Evolutionary conservation across 2,888 invertebrate species (phyloP).

Genomic region (Zaprionus obscuricornis): DNA sequence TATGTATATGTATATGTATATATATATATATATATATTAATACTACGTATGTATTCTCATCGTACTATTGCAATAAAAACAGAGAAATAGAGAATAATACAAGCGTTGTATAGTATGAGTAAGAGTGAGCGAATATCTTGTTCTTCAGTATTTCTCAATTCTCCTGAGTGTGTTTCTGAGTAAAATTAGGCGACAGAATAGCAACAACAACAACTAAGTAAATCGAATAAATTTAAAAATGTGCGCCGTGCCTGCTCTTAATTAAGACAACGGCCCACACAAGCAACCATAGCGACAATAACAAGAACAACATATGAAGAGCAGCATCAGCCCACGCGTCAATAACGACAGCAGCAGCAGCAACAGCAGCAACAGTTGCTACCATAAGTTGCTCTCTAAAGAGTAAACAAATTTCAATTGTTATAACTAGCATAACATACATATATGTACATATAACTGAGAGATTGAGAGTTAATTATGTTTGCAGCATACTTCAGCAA

Average conservation of each 20-base stretch:
- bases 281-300: constrained; percentile 18
- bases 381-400: constrained; percentile 6
- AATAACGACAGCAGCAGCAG: constrained; percentile 21
- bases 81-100: constrained; percentile 21
- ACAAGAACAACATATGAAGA: constrained; percentile 2
- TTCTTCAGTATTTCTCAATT: constrained; percentile 35
- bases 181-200: constrained; percentile 60
- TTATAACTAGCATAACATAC: no score
- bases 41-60: no score
- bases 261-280: constrained; percentile 73
- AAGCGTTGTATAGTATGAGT: constrained; percentile 17
- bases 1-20: constrained; percentile 4
- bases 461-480: no score
- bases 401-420: no score
- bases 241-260: constrained; percentile 65
- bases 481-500: no score
- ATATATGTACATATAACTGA: no score
- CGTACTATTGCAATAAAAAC: constrained; percentile 12
- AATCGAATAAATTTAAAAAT: constrained; percentile 67
- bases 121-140: no score
- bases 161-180: constrained; percentile 43
- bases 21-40: constrained; percentile 13
- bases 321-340: constrained; percentile 5
- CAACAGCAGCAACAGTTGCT: constrained; percentile 45
- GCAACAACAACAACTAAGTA: constrained; percentile 44